Base-by-base conservation (phyloP, 2,888 invertebrate species). In the Digitonthophagus gazella region DNA sequence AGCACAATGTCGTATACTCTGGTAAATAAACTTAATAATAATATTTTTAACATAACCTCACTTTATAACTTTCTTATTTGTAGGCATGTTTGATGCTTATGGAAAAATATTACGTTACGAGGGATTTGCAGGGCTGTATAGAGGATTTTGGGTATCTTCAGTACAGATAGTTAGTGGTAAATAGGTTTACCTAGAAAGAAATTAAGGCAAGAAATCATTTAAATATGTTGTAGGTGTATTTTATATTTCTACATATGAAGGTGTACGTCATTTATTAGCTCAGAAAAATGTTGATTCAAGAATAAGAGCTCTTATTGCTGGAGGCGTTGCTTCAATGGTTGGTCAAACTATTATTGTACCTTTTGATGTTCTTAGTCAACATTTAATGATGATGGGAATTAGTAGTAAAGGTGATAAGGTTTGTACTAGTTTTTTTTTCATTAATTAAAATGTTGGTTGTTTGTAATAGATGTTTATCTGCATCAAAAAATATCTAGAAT, bases 311-410 rank as follows among this genome's bases (percentile, higher is more conserved):
- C 86, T 98, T 67, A 85, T 96, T 70, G 97, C 92, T 22, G 98
- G 98, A 2, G 96, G 92, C 0, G 90, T 91, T 76, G 98, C 98
- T 0, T 97, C 97, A 0, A 83, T 96, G 64, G 95, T 97, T 15
- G 94, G 96, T 0, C 98, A 98, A 84, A 96, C 96, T 0, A 93
- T 97, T 68, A 93, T 97, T 72, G 97, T 98, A 67, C 98, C 98
- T 2, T 95, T 98, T 79, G 98, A 98, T 83, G 93, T 98, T 61
- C 88, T 98, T 67, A 96, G 97, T 74, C 98, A 98, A 78, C 98
- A 98, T 80, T 88, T 97, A 67, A 98, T 98, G 97, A 92, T 98
- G 76, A 85, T 97, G 3, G 96, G 96, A 0, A 86, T 79, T 19
- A 75, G 75, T 5, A 74, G 70, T 8, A 76, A 77, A 68, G 74